phyloP scores from a whole-genome alignment of 2,797 vertebrate genomes.

The Bufotes viridis region DNA sequence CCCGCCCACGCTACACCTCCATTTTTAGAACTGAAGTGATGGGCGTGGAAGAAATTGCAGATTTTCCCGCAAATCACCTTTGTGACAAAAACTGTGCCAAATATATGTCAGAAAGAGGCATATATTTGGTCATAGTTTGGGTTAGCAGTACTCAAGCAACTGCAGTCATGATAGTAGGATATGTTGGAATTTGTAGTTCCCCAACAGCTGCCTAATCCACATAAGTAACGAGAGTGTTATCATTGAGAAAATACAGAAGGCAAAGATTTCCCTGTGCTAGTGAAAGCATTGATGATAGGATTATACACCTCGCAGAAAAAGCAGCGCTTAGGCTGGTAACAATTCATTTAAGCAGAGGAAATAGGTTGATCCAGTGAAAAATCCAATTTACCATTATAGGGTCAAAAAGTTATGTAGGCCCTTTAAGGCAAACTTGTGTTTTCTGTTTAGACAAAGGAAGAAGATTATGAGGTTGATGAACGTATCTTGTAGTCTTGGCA shows the following conservation, averaged over 20 bases:
- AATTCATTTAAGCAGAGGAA: slow-evolving; percentile 36
- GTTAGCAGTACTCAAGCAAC: neutral
- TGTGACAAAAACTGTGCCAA: too few species aligned
- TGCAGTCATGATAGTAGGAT: neutral
- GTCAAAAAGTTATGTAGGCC: slow-evolving; percentile 33
- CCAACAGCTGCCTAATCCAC: neutral
- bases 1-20: too few species aligned
- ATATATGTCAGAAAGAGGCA: too few species aligned
- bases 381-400: slow-evolving; percentile 32
- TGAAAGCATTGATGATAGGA: slow-evolving; percentile 26
- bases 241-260: slow-evolving; percentile 2
- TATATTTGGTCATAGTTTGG: neutral
- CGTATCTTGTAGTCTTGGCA: neutral
- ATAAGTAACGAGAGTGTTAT: neutral
- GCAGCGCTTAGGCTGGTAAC: neutral
- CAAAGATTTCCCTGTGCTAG: neutral
- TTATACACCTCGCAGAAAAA: slow-evolving; percentile 29
- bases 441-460: slow-evolving; percentile 27
- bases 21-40: too few species aligned
- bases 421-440: slow-evolving; percentile 31
- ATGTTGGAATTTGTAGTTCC: slow-evolving; percentile 24
- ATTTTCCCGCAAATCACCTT: too few species aligned
- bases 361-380: slow-evolving; percentile 33
- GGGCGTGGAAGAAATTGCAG: too few species aligned
- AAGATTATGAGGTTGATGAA: neutral